phyloP scores from a whole-genome alignment of 1,140 invertebrate species.

The Cydia pomonella region DNA sequence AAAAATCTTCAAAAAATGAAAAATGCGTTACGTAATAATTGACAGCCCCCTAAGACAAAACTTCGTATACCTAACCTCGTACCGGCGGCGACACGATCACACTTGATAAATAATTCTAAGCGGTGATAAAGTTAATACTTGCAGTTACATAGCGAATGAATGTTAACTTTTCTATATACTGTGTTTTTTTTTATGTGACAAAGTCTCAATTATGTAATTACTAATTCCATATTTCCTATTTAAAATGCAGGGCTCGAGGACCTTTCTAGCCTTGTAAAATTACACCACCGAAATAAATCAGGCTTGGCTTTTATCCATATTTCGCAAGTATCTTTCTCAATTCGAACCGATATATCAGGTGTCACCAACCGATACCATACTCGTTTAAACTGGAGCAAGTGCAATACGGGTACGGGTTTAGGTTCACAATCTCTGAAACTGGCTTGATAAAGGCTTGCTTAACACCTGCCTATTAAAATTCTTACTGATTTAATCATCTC shows the following conservation, averaged over 20 bases:
- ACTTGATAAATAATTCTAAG: too few species aligned
- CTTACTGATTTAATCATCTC: conserved; percentile 3
- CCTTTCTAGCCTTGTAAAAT: not conserved
- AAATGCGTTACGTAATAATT: too few species aligned
- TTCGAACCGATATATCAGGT: conserved; percentile 37
- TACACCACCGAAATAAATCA: conserved; percentile 4
- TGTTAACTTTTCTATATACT: too few species aligned
- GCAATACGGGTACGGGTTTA: conserved; percentile 33
- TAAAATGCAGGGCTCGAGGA: not conserved
- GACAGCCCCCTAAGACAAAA: too few species aligned
- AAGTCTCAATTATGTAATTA: too few species aligned
- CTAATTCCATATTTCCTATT: too few species aligned
- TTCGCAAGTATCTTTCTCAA: conserved; percentile 40
- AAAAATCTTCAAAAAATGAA: too few species aligned
- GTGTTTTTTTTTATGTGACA: too few species aligned
- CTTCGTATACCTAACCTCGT: too few species aligned
- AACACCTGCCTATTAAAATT: conserved; percentile 32
- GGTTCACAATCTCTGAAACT: conserved; percentile 26
- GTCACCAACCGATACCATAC: conserved; percentile 36
- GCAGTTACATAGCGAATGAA: too few species aligned
- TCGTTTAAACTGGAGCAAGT: conserved; percentile 42
- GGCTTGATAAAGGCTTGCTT: conserved; percentile 18
- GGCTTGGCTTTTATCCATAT: conserved; percentile 35
- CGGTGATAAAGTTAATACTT: too few species aligned
- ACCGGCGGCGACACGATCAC: too few species aligned